Conservation (phyloP, 2,113 vertebrate species). For the Notarius quadriscutis region DNA sequence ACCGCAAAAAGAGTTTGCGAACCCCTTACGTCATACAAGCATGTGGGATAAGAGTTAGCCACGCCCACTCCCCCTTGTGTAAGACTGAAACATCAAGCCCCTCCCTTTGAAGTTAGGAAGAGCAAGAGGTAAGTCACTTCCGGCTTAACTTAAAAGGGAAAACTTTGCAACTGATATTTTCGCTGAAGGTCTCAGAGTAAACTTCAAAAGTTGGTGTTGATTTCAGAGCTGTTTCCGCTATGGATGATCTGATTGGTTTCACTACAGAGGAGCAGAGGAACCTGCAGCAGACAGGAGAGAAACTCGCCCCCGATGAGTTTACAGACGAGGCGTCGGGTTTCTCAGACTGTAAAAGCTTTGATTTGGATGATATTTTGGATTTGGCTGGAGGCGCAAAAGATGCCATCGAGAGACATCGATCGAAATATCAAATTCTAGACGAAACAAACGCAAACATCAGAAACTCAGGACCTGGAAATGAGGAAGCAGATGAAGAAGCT, state of each 20-base stretch:
- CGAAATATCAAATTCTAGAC: constrained; percentile 19
- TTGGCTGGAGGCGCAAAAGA: constrained; percentile 53
- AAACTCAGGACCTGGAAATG: neutral
- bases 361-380: constrained; percentile 49
- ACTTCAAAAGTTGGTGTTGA: too few relatives aligned
- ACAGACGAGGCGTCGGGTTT: neutral
- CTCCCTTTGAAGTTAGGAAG: neutral
- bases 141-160: constrained; percentile 1
- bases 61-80: neutral
- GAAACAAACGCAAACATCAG: neutral
- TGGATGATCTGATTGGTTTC: constrained; percentile 47
- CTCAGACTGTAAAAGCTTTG: neutral
- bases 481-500: neutral
- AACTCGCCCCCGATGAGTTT: neutral
- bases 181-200: neutral
- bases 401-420: constrained; percentile 52
- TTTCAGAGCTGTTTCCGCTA: neutral
- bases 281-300: neutral
- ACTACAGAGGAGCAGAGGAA: constrained; percentile 13
- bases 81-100: neutral
- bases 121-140: neutral
- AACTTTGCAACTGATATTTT: neutral
- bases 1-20: neutral
- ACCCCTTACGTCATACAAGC: neutral
- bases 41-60: neutral